Evolutionary conservation across 2,113 vertebrate genomes (phyloP).

Genomic region (Pollachius pollachius): DNA sequence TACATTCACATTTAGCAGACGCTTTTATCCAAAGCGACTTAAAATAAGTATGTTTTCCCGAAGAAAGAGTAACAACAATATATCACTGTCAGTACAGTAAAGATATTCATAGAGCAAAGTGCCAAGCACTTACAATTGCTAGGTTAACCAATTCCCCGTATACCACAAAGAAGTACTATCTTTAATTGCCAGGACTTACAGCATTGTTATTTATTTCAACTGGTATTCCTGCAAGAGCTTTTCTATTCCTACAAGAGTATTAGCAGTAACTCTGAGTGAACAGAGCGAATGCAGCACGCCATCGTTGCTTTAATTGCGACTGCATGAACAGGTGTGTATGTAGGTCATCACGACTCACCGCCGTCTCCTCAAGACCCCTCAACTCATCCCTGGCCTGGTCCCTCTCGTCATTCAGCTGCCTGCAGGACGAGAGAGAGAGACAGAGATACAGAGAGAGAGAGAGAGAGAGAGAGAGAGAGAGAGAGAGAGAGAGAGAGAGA

Average conservation of each 20-base stretch:
- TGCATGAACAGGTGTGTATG: no score
- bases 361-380: slow-evolving; percentile 92
- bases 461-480: neutral
- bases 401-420: slow-evolving; percentile 86
- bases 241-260: slow-evolving; percentile 80
- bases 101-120: no score
- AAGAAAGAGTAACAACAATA: no score
- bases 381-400: slow-evolving; percentile 91
- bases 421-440: slow-evolving; percentile 42
- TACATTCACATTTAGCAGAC: neutral
- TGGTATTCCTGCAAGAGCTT: neutral
- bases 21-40: no score
- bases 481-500: neutral
- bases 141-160: no score
- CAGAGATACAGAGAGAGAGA: neutral
- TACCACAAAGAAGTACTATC: neutral
- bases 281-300: no score
- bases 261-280: slow-evolving; percentile 68
- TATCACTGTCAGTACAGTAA: no score
- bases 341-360: slow-evolving; percentile 73
- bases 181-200: no score
- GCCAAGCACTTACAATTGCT: no score
- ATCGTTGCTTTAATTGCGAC: no score
- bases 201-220: neutral
- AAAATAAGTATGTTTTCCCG: no score